Percentiles rank a stretch among this genome's conserved stretches.
These are phyloP conservation scores for Drosophila seguyi DNA, from an alignment of 1,140 invertebrate genomes.

Conservation along the genomic window DNA sequence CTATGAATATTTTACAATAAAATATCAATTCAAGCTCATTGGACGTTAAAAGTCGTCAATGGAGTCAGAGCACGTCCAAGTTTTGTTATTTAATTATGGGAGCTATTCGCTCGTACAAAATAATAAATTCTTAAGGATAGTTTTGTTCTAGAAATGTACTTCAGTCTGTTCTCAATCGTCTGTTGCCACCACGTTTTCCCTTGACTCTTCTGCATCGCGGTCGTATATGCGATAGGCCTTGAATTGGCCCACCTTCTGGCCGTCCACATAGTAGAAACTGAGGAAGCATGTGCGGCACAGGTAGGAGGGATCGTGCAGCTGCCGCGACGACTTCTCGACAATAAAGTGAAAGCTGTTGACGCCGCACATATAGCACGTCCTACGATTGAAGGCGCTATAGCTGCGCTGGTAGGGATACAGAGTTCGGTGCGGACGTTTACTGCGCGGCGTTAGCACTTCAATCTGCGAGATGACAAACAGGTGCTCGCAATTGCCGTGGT, in stretches of 20 bases:
- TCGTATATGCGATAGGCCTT: constrained; percentile 86
- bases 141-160: neutral
- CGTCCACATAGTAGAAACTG: constrained; percentile 88
- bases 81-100: neutral
- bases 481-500: constrained; percentile 96
- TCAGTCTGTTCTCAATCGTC: neutral
- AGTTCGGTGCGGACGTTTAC: constrained; percentile 29
- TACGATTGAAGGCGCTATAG: constrained; percentile 82
- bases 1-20: constrained; percentile 69
- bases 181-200: neutral
- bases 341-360: constrained; percentile 87
- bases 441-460: constrained; percentile 86
- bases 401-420: constrained; percentile 86
- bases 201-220: constrained; percentile 1
- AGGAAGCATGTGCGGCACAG: constrained; percentile 89
- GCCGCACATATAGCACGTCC: constrained; percentile 87
- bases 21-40: constrained; percentile 28
- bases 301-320: constrained; percentile 89
- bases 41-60: neutral
- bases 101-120: neutral
- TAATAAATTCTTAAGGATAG: too few species aligned
- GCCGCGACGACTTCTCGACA: constrained; percentile 86
- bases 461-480: constrained; percentile 91
- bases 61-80: constrained; percentile 3
- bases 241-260: constrained; percentile 87